Conservation (phyloP, 1,140 invertebrate genomes). For the Drosophila ananassae region DNA sequence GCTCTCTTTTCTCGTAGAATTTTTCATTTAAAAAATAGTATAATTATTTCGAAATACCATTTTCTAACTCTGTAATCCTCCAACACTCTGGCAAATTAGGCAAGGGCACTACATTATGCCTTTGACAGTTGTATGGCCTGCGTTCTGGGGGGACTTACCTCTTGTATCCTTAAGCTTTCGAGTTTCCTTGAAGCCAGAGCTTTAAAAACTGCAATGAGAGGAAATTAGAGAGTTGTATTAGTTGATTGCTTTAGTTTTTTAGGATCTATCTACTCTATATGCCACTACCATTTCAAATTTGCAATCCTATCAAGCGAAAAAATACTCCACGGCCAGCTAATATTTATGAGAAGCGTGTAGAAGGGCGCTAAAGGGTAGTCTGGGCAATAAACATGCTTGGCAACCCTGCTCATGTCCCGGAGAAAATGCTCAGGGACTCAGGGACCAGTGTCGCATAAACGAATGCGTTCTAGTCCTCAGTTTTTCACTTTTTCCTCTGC, state of each 20-base stretch:
- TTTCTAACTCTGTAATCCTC: neutral
- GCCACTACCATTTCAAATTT: no score
- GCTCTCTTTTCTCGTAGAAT: no score
- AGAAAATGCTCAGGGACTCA: slow-evolving; percentile 42
- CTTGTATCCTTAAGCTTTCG: neutral
- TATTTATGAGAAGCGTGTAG: slow-evolving; percentile 42
- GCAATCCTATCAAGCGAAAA: neutral
- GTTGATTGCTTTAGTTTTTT: no score
- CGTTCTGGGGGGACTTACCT: slow-evolving; percentile 9
- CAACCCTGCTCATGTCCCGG: neutral
- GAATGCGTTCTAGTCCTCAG: slow-evolving; percentile 5
- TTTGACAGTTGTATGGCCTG: slow-evolving; percentile 25
- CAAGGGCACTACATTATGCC: slow-evolving; percentile 22
- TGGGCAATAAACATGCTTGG: slow-evolving; percentile 48
- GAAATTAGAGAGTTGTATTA: neutral
- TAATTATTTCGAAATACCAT: no score
- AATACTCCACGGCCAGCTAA: slow-evolving; percentile 8
- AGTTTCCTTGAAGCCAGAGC: slow-evolving; percentile 11
- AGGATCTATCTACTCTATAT: no score
- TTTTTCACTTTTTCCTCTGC: neutral
- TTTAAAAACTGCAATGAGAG: slow-evolving; percentile 41
- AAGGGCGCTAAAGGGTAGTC: slow-evolving; percentile 21
- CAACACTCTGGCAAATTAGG: neutral
- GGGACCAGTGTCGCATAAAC: slow-evolving; percentile 53
- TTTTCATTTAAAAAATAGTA: no score